Evolutionary conservation across 2,797 vertebrate genomes (phyloP).

Genomic region (Cyprinella venusta): DNA sequence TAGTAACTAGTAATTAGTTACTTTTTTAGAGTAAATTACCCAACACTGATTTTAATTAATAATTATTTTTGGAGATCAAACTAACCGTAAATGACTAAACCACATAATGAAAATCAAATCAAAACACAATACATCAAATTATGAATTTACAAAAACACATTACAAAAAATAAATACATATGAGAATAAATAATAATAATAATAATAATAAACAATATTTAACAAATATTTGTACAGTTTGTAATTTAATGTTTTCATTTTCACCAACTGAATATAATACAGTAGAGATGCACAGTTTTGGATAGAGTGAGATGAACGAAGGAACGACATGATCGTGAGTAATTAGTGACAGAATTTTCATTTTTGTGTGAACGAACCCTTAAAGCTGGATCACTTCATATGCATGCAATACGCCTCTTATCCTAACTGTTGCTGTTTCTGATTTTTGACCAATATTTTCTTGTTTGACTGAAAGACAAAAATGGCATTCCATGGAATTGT

Average conservation of each 20-base stretch:
- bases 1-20: no score
- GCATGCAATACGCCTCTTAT: neutral
- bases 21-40: no score
- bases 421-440: neutral
- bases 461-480: neutral
- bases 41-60: no score
- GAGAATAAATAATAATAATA: neutral
- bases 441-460: neutral
- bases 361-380: no score
- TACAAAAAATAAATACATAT: neutral
- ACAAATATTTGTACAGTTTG: neutral
- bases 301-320: neutral
- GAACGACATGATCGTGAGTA: no score
- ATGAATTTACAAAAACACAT: neutral
- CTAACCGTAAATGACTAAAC: neutral
- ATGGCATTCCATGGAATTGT: neutral
- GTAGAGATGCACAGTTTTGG: neutral
- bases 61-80: neutral
- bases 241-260: neutral
- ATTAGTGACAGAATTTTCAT: no score
- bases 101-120: neutral
- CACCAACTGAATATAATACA: neutral
- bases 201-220: no score
- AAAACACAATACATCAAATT: neutral
- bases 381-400: neutral